Conservation (phyloP, 2,888 invertebrate genomes). For the Trisateles emortualis region DNA sequence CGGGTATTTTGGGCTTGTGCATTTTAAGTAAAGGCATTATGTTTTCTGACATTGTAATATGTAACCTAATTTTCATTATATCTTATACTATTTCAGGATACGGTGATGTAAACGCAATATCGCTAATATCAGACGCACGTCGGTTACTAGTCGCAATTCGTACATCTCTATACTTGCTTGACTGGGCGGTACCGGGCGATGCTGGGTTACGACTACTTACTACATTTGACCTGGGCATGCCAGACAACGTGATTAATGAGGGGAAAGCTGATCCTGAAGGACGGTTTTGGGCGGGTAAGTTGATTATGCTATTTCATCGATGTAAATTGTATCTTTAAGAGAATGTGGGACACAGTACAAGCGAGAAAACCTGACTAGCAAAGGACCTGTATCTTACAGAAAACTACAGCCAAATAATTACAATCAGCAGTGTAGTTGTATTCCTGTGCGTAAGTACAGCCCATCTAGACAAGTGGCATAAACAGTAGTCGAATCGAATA, state of each 20-base stretch:
- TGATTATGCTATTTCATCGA: background rate
- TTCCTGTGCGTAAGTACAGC: too few relatives aligned
- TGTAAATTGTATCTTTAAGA: too few relatives aligned
- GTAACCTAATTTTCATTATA: background rate
- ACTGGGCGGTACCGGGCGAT: conserved; percentile 77
- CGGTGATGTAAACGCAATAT: conserved; percentile 82
- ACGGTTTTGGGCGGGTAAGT: conserved; percentile 87
- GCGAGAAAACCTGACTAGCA: too few relatives aligned
- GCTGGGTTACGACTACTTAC: conserved; percentile 64
- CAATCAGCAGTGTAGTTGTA: too few relatives aligned
- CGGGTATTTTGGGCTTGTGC: too few relatives aligned
- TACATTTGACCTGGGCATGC: conserved; percentile 65
- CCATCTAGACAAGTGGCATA: too few relatives aligned
- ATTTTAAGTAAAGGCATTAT: too few relatives aligned
- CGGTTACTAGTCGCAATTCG: conserved; percentile 79
- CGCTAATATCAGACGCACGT: conserved; percentile 70
- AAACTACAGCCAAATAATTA: too few relatives aligned
- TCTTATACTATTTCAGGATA: conserved; percentile 59
- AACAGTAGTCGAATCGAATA: too few relatives aligned
- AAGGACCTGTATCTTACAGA: too few relatives aligned
- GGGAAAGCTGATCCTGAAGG: conserved; percentile 89
- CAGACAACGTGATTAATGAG: conserved; percentile 88
- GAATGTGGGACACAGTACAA: too few relatives aligned
- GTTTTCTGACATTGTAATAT: too few relatives aligned
- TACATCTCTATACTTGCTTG: conserved; percentile 73